These are phyloP conservation scores for Acanthurus lineatus DNA, from an alignment of 2,797 vertebrate species.

Conservation along the genomic window DNA sequence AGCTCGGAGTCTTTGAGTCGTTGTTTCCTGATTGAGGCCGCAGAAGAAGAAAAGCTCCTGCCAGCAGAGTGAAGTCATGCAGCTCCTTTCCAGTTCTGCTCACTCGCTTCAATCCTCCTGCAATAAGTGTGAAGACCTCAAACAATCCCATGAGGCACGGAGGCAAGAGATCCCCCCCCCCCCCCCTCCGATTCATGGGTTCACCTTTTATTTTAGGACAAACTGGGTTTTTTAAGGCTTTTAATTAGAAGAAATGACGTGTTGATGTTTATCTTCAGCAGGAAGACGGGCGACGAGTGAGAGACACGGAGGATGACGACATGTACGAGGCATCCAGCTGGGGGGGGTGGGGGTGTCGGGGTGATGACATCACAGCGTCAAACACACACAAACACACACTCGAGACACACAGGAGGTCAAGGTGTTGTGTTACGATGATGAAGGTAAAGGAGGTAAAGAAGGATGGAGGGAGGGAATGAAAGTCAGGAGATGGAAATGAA, in stretches of 20 bases:
- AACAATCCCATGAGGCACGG: not conserved
- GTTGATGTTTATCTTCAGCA: conserved; percentile 43
- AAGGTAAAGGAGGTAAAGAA: conserved; percentile 11
- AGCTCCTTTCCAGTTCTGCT: conserved; percentile 56
- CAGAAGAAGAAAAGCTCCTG: conserved; percentile 30
- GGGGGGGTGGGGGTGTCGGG: not conserved
- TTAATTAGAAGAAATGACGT: conserved; percentile 24
- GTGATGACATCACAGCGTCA: conserved; percentile 48
- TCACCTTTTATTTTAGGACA: not conserved
- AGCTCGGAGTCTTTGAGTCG: conserved; percentile 10
- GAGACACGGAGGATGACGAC: conserved; percentile 35
- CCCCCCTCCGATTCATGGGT: too few relatives aligned
- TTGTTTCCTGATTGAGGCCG: conserved; percentile 25
- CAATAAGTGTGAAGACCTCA: conserved; percentile 24
- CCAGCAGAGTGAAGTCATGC: conserved; percentile 65
- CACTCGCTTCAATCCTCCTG: conserved; percentile 60
- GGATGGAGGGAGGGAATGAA: not conserved
- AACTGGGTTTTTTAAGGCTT: conserved; percentile 12
- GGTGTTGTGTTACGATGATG: conserved; percentile 41
- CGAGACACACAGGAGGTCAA: conserved; percentile 11
- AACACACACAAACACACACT: conserved; percentile 1
- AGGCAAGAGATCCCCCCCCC: conserved; percentile 25
- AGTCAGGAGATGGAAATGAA: too few relatives aligned
- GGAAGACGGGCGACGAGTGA: not conserved
- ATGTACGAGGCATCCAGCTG: conserved; percentile 41